Evolutionary conservation across 1,140 invertebrate species (phyloP), one percentile per base, ranked within the genome.

Genomic region (Galendromus occidentalis): DNA sequence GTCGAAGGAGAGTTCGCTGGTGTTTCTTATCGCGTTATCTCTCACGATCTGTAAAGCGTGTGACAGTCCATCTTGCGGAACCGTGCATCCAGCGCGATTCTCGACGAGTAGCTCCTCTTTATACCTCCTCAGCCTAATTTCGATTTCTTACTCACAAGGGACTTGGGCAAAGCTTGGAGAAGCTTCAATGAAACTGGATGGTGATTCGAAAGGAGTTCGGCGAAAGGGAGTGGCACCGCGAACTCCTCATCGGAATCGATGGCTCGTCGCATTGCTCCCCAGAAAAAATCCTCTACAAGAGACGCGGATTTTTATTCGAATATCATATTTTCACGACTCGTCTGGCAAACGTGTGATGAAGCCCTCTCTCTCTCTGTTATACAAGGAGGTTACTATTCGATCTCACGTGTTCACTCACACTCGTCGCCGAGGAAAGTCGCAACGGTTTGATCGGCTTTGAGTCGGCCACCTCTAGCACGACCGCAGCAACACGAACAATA

Each of bases 241-340:
- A 59, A 59, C 51, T 59, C 51, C 51, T 59, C 51, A 22, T 59
- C 51, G 12, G 51, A 59, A 59, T 59, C 51, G 22, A 59, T 33
- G 2, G 51, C 17, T 33, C 51, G 33, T 59, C 17, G 22, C 22
- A 25, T 25, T 59, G 2, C 25, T 20, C 14, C 5, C 12, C 22
- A 5, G 22, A 33, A 6, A 22, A 7, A 14, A 7, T 28, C 28
- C 28, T 20, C 18, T 28, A 7, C 28, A 22, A 47, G 18, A 12
- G 18, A 25, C 28, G 4, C 14, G 45, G 7, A 7, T 14, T 22
- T 14, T 47, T 25, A 6, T 25, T 14, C 7, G n/a, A 44, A 44
- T 44, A 14, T 14, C 12, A 44, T n/a, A 12, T 14, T 44, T n/a
- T n/a, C 42, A 14, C 42, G n/a, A 44, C n/a, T 14, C 12, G 42